phyloP scores from a whole-genome alignment of 2,797 vertebrate species.

The Tauraco hartlaubi region DNA sequence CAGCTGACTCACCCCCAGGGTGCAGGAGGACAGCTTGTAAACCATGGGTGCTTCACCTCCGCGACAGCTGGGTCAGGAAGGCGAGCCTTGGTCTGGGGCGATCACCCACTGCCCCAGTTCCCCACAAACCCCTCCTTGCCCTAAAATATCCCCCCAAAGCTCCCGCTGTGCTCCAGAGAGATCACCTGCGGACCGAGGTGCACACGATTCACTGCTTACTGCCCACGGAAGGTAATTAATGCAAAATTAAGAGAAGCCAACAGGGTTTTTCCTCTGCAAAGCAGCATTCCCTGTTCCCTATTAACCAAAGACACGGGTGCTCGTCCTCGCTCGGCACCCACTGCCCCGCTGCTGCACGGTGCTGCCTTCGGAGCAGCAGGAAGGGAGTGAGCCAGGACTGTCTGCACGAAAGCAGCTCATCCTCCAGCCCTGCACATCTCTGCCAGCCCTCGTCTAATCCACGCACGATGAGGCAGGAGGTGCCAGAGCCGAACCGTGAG shows the following conservation, averaged over 20 bases:
- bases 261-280: background rate
- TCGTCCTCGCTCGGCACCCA: background rate
- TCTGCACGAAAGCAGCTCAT: background rate
- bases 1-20: background rate
- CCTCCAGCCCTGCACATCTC: background rate
- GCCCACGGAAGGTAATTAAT: accelerated
- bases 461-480: background rate
- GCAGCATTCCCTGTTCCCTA: background rate
- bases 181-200: accelerated
- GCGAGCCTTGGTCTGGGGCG: background rate
- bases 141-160: background rate
- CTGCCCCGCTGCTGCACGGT: background rate
- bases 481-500: background rate
- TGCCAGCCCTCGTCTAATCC: background rate
- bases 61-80: background rate
- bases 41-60: background rate
- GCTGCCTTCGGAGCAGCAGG: background rate
- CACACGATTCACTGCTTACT: background rate
- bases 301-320: background rate
- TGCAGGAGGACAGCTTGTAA: background rate
- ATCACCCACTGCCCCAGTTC: background rate
- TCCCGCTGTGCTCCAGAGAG: background rate
- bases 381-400: too few relatives aligned
- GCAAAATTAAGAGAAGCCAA: background rate
- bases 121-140: background rate